Conservation (phyloP, 1,140 invertebrate species). For the Chelonus insularis region DNA sequence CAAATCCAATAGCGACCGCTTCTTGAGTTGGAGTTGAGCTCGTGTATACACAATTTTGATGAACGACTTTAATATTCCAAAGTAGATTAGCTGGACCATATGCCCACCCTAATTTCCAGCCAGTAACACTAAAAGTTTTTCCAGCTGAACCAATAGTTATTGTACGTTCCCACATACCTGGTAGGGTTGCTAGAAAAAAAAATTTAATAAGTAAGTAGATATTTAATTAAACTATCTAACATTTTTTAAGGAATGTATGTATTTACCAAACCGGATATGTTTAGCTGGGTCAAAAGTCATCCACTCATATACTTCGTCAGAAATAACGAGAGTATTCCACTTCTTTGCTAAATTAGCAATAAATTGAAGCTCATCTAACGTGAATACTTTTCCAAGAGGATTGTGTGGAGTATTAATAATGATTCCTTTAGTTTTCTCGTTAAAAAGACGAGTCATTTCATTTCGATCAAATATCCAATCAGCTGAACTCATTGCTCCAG, state of each 20-base stretch:
- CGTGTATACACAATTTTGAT: conserved; percentile 94
- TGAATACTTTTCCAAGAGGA: conserved; percentile 91
- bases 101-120: conserved; percentile 98
- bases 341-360: conserved; percentile 91
- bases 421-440: conserved; percentile 89
- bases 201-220: too few relatives aligned
- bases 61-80: conserved; percentile 80
- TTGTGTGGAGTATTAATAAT: conserved; percentile 97
- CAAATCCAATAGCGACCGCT: conserved; percentile 88
- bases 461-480: conserved; percentile 89
- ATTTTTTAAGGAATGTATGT: too few relatives aligned
- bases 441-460: conserved; percentile 86
- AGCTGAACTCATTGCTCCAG: conserved; percentile 65
- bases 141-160: conserved; percentile 97
- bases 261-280: conserved; percentile 86
- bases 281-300: conserved; percentile 84
- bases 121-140: conserved; percentile 97
- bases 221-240: too few relatives aligned
- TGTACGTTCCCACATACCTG: conserved; percentile 97
- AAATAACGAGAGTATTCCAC: conserved; percentile 87
- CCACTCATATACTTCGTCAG: conserved; percentile 99
- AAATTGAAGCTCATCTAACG: conserved; percentile 68
- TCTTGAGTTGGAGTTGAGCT: conserved; percentile 88
- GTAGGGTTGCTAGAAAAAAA: conserved; percentile 75
- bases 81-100: conserved; percentile 85